A percentile compares a stretch with the other conserved stretches of the same genome.
These are phyloP conservation scores for Philopedon plagiatum DNA, from an alignment of 2,888 invertebrate species.

Conservation along the genomic window DNA sequence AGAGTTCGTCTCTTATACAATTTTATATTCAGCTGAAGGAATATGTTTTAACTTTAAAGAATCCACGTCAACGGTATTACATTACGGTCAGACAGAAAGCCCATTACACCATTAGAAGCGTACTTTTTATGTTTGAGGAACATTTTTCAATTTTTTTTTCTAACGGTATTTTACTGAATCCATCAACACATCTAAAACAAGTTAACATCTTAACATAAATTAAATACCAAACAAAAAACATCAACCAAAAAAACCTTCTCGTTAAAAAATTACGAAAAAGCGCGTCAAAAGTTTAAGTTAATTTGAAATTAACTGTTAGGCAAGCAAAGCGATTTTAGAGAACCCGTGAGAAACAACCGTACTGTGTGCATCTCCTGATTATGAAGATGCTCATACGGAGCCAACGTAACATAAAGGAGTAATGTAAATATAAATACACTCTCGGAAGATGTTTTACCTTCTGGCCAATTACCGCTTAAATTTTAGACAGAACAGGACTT, in stretches of 20 bases:
- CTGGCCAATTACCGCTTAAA: slow-evolving; percentile 43
- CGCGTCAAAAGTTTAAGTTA: slow-evolving; percentile 16
- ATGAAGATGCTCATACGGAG: slow-evolving; percentile 37
- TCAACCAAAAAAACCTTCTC: not conserved
- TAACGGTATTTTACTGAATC: too few relatives aligned
- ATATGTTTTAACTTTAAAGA: too few relatives aligned
- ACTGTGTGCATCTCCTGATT: slow-evolving; percentile 41
- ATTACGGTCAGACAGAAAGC: too few relatives aligned
- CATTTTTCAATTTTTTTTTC: too few relatives aligned
- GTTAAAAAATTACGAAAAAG: not conserved
- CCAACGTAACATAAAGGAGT: slow-evolving; percentile 37
- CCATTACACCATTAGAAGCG: too few relatives aligned
- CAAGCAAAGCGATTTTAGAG: slow-evolving; percentile 44
- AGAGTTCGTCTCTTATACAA: too few relatives aligned
- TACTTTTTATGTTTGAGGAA: too few relatives aligned
- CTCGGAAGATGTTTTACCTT: slow-evolving; percentile 44
- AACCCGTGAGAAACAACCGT: slow-evolving; percentile 47
- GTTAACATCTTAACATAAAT: not conserved
- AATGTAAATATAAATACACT: slow-evolving; percentile 49
- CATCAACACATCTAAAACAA: too few relatives aligned
- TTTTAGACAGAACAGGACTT: slow-evolving; percentile 16
- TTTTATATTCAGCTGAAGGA: too few relatives aligned
- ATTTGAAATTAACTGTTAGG: slow-evolving; percentile 47
- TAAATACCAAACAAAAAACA: not conserved
- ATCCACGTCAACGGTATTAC: too few relatives aligned